Conservation (phyloP, 1,140 invertebrate genomes). For the Paralvinella palmiformis region DNA sequence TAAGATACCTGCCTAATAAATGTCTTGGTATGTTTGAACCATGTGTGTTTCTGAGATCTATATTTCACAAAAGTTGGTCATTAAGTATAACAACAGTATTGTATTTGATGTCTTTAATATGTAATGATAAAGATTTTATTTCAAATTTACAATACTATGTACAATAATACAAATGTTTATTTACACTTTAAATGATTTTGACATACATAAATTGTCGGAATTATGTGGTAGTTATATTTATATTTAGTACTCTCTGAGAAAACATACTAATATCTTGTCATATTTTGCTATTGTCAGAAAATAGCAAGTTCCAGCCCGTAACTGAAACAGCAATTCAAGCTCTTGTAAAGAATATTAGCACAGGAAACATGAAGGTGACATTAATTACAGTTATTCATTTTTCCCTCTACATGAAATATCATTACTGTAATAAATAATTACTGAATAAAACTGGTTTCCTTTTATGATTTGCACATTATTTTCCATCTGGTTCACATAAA, state of each 20-base stretch:
- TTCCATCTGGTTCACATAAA: not conserved
- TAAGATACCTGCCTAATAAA: conserved; percentile 59
- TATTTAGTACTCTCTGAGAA: not conserved
- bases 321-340: conserved; percentile 55
- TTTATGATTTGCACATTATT: not conserved
- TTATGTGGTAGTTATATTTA: not conserved
- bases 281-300: conserved; percentile 26
- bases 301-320: conserved; percentile 49
- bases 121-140: too few species aligned
- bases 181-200: not conserved
- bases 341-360: conserved; percentile 62
- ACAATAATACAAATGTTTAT: too few species aligned
- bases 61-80: not conserved
- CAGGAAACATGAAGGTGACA: conserved; percentile 68
- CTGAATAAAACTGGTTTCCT: too few species aligned
- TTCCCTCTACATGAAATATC: not conserved
- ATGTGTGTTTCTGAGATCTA: not conserved
- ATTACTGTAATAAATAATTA: too few species aligned
- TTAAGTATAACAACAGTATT: not conserved
- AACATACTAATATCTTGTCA: not conserved
- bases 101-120: not conserved
- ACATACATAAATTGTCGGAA: not conserved
- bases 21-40: conserved; percentile 50
- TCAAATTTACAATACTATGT: too few species aligned
- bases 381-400: not conserved